Percentiles rank a stretch among this genome's conserved stretches.
phyloP scores from a whole-genome alignment of 1,140 invertebrate species.

The Trigoniulus corallinus region DNA sequence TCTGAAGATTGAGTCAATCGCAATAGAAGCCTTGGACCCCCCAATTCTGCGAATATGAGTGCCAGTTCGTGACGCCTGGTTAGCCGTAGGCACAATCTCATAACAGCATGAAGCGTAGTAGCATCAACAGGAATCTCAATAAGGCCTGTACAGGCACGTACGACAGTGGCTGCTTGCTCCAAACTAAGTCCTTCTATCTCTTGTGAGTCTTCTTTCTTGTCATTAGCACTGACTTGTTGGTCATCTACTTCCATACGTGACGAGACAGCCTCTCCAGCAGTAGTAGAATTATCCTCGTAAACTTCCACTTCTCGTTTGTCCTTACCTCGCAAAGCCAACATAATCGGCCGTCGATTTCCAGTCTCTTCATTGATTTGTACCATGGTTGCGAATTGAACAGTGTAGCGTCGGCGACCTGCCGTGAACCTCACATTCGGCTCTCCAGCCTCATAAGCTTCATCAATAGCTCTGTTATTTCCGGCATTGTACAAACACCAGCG shows the following conservation, averaged over 20 bases:
- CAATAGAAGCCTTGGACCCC: constrained; percentile 53
- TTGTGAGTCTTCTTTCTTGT: not conserved
- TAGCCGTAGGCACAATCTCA: constrained; percentile 56
- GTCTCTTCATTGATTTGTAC: constrained; percentile 60
- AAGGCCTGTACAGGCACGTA: constrained; percentile 25
- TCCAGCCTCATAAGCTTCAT: constrained; percentile 63
- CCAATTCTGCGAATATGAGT: constrained; percentile 50
- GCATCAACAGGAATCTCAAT: constrained; percentile 50
- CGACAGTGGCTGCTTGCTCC: not conserved
- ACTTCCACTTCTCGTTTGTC: constrained; percentile 12
- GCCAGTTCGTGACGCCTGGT: constrained; percentile 61
- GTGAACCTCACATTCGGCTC: constrained; percentile 52
- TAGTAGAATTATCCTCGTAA: not conserved
- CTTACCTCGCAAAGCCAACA: constrained; percentile 38
- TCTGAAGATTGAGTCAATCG: constrained; percentile 48
- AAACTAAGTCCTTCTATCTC: not conserved
- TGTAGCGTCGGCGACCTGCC: constrained; percentile 56
- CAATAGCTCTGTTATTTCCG: constrained; percentile 59
- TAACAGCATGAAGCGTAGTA: constrained; percentile 57
- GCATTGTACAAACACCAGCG: constrained; percentile 62
- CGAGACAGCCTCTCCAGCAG: constrained; percentile 10
- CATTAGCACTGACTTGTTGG: too few species aligned
- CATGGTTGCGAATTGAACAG: constrained; percentile 66
- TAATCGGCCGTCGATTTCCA: constrained; percentile 63
- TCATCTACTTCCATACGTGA: not conserved